Conservation (phyloP, 2,797 vertebrate genomes). For the Siniperca undulata region DNA sequence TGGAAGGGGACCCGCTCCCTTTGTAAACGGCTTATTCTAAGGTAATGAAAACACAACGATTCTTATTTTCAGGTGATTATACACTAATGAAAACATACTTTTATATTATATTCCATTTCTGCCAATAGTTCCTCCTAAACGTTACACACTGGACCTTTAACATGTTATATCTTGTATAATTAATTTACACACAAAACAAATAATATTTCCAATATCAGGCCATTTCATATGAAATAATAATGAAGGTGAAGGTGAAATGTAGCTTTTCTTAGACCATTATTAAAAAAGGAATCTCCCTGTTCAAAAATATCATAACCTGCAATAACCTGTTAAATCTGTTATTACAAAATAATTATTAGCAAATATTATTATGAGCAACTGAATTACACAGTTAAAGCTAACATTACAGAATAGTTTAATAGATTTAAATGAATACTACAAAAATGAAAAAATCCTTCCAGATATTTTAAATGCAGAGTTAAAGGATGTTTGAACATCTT, state of each 20-base stretch:
- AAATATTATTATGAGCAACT: background rate
- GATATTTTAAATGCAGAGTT: conserved; percentile 10
- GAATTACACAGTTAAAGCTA: background rate
- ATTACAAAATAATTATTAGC: background rate
- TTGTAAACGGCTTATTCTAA: too few species aligned
- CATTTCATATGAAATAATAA: background rate
- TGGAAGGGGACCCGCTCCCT: too few species aligned
- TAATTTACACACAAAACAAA: background rate
- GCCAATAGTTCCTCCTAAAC: too few species aligned
- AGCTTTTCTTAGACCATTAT: background rate
- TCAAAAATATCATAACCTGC: background rate
- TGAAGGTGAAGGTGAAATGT: background rate
- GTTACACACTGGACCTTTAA: too few species aligned
- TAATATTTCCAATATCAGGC: background rate
- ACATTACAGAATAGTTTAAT: background rate
- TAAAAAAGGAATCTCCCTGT: background rate
- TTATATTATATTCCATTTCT: too few species aligned
- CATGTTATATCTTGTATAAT: background rate
- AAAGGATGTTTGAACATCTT: conserved; percentile 2
- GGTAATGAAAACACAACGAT: too few species aligned
- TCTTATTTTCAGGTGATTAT: too few species aligned
- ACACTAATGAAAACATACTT: too few species aligned
- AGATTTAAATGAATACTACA: background rate
- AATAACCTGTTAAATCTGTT: background rate
- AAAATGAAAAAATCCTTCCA: background rate